Evolutionary conservation across 2,113 vertebrate genomes (phyloP), one percentile per base, ranked within the genome.

Genomic region (Rhinolophus ferrumequinum): DNA sequence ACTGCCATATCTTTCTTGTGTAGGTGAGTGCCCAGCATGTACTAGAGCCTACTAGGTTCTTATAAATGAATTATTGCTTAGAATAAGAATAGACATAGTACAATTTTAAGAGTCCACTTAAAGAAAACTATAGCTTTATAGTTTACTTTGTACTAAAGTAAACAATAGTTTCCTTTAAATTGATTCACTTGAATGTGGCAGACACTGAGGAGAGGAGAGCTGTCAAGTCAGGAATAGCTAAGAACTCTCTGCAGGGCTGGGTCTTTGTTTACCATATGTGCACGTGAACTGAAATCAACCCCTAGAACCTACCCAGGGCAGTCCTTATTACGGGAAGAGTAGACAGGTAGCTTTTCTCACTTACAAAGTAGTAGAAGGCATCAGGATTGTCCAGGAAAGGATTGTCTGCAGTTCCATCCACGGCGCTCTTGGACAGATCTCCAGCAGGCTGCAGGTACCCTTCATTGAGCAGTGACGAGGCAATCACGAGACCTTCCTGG

Each of bases 311-410:
- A 4, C 3, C 52, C 44, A 9, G n/a, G 3, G 56, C 54, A 38
- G 24, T 19, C 24, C 56, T 35, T 26, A 33, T 5, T 0, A n/a
- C n/a, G 19, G 6, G 24, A 66, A 62, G 50, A 90, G 82, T 10
- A 56, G 18, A 10, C 18, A 3, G 33, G 77, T 11, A 62, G 69
- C 26, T 73, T 87, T 56, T 54, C 38, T 85, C 56, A 98, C 99
- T 99, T 97, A 99, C 99, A 98, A 99, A 99, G 97, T 99, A 99
- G 96, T 99, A 99, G 90, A 99, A 98, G 75, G 99, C 99, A 69
- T 99, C 98, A 0, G 98, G 88, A 5, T 99, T 97, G 94, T 99
- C 99, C 72, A 99, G 97, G 85, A 99, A 99, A 35, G 98, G 94
- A 3, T 97, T 98, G 50, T 99, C 99, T 3, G 99, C 97, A 0